These are phyloP conservation scores for Synergus gifuensis DNA, from an alignment of 2,888 invertebrate genomes.

Conservation along the genomic window DNA sequence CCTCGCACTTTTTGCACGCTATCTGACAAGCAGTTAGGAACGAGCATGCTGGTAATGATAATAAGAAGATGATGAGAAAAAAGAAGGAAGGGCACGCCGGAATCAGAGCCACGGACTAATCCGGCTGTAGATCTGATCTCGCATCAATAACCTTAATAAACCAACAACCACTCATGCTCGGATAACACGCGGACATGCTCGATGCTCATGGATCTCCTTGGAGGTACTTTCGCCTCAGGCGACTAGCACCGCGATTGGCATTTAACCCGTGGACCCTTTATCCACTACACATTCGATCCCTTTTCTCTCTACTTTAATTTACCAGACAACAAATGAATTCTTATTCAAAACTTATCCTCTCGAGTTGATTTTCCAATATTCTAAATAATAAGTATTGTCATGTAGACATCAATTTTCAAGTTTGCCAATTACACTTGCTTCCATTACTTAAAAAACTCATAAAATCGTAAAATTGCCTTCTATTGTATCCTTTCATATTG, in stretches of 20 bases:
- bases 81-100: constrained; percentile 52
- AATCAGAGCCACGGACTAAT: constrained; percentile 66
- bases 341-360: too few species aligned
- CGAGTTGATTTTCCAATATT: too few species aligned
- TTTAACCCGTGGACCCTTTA: constrained; percentile 57
- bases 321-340: too few species aligned
- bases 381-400: too few species aligned
- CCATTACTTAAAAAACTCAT: too few species aligned
- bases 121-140: constrained; percentile 71
- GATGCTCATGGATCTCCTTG: constrained; percentile 54
- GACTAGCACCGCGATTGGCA: constrained; percentile 67
- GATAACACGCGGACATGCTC: constrained; percentile 59
- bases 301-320: background rate
- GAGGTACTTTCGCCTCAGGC: constrained; percentile 59
- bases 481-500: background rate
- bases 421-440: too few species aligned
- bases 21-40: constrained; percentile 35
- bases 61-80: constrained; percentile 53
- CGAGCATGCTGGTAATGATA: constrained; percentile 54
- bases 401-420: too few species aligned
- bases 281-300: background rate
- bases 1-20: constrained; percentile 10
- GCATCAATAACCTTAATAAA: constrained; percentile 74
- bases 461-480: too few species aligned
- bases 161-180: constrained; percentile 67